A percentile compares a stretch with the other conserved stretches of the same genome.
phyloP scores from a whole-genome alignment of 2,797 vertebrate species.

The Squalus acanthias region DNA sequence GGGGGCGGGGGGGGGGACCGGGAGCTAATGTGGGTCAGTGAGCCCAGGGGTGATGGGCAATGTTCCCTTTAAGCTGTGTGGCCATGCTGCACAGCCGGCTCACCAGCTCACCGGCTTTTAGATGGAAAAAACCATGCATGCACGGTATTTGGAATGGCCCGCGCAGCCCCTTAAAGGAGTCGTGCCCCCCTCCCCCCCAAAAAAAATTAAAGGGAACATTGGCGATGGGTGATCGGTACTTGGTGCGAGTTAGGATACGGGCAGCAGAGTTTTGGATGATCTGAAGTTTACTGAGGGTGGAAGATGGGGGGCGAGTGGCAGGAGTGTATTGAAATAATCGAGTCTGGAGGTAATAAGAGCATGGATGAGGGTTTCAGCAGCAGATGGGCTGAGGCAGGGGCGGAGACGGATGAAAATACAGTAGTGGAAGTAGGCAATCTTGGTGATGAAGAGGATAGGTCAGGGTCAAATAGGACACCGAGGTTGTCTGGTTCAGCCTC shows the following conservation, averaged over 20 bases:
- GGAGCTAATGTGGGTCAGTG: background rate
- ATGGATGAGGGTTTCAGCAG: background rate
- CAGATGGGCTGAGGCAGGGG: background rate
- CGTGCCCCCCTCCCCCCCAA: no score
- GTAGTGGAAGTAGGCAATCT: background rate
- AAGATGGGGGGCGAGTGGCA: background rate
- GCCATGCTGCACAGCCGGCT: no score
- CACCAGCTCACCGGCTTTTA: no score
- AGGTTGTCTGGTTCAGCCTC: background rate
- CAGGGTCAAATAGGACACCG: background rate
- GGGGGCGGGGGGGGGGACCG: no score
- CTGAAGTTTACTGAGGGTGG: background rate
- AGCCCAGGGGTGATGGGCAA: background rate
- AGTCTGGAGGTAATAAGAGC: background rate
- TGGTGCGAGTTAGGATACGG: background rate
- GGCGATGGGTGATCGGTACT: background rate
- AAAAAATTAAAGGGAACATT: no score
- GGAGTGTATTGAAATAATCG: background rate
- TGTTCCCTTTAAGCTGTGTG: no score
- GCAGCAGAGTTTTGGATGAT: background rate
- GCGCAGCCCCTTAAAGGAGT: no score
- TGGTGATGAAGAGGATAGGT: background rate
- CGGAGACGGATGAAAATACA: background rate
- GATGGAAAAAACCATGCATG: no score
- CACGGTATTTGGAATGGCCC: no score